phyloP scores from a whole-genome alignment of 23 tunicate genomes.

The Phallusia fumigata region DNA sequence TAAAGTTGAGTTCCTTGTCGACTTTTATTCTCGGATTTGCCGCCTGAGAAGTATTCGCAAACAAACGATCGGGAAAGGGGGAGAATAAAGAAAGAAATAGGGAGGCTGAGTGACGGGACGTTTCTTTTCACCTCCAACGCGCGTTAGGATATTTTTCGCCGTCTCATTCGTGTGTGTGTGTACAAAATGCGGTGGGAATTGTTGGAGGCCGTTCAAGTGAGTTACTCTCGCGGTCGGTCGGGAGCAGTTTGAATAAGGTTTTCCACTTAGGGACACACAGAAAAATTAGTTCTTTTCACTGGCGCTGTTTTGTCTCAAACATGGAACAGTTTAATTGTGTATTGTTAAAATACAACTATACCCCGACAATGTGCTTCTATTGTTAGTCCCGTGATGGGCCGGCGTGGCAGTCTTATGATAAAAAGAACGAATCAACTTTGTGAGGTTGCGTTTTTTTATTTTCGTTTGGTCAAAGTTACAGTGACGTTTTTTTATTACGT shows the following conservation, averaged over 20 bases:
- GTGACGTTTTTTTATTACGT: no score
- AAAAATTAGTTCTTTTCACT: not conserved
- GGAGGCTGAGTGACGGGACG: not conserved
- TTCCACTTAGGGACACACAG: not conserved
- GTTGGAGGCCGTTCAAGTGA: not conserved
- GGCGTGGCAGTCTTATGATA: no score
- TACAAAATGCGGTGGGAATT: not conserved
- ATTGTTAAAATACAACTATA: no score
- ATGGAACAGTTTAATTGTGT: no score
- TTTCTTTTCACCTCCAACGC: not conserved
- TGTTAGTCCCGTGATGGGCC: no score
- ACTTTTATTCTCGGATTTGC: conserved; percentile 12
- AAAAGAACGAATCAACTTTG: no score
- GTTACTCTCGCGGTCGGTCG: not conserved
- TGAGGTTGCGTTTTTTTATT: no score
- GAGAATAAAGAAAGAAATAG: not conserved
- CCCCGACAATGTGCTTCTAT: no score
- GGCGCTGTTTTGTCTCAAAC: not conserved
- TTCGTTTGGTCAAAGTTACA: no score
- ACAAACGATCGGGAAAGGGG: not conserved
- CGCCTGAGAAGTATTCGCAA: conserved; percentile 1
- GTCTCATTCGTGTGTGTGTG: not conserved
- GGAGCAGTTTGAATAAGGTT: no score
- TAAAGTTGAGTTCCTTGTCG: not conserved
- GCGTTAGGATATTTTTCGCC: not conserved